phyloP scores from a whole-genome alignment of 2,888 invertebrate genomes.

The Conus canariensis region DNA sequence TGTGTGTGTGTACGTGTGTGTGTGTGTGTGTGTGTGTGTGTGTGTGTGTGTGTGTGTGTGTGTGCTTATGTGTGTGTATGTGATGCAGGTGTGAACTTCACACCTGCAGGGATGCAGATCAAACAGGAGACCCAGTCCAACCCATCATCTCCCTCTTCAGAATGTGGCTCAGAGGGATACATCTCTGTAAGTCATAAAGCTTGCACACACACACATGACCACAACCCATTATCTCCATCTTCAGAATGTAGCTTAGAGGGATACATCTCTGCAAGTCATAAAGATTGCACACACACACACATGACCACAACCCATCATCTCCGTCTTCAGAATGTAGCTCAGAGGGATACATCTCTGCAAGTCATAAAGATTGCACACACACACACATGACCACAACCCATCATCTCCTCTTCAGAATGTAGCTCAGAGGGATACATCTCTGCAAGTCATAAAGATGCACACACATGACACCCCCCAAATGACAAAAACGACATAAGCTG shows the following conservation, averaged over 20 bases:
- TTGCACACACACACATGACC: not conserved
- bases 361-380: not conserved
- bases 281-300: not conserved
- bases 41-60: not conserved
- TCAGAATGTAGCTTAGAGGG: conserved; percentile 53
- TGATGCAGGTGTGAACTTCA: conserved; percentile 10
- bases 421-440: conserved; percentile 49
- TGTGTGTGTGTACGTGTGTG: no score
- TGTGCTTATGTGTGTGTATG: not conserved
- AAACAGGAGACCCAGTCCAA: conserved; percentile 64
- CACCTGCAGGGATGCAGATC: conserved; percentile 27
- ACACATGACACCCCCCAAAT: conserved; percentile 43
- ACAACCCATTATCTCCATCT: conserved; percentile 53
- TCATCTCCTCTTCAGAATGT: conserved; percentile 54
- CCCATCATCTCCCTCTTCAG: conserved; percentile 54
- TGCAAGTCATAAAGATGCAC: conserved; percentile 24
- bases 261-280: conserved; percentile 41
- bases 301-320: conserved; percentile 50
- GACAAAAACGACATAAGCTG: no score
- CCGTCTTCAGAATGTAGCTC: conserved; percentile 52
- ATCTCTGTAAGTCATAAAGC: conserved; percentile 35
- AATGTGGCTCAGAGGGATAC: conserved; percentile 50
- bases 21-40: not conserved
- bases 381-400: conserved; percentile 39
- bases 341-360: conserved; percentile 47